These are phyloP conservation scores for Tokudaia muenninki DNA, from an alignment of 2,797 vertebrate genomes.

Conservation along the genomic window DNA sequence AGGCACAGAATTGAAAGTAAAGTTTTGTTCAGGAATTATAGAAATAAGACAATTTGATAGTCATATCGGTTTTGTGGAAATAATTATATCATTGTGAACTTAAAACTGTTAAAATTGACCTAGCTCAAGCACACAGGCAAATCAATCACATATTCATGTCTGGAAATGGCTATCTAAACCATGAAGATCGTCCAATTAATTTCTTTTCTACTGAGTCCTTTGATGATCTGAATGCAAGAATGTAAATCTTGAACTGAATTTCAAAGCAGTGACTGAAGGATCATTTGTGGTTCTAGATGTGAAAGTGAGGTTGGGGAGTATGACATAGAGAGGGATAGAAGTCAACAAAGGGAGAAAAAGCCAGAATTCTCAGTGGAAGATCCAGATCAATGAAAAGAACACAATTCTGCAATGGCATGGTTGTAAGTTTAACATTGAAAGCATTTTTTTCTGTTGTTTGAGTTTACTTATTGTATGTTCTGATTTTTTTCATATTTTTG, in stretches of 20 bases:
- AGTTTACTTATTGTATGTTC: slow-evolving; percentile 16
- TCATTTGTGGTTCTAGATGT: slow-evolving; percentile 40
- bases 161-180: neutral
- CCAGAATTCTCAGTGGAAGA: neutral
- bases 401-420: neutral
- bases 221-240: slow-evolving; percentile 26
- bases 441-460: neutral
- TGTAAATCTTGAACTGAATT: slow-evolving; percentile 53
- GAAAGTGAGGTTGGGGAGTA: neutral
- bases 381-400: neutral
- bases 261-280: slow-evolving; percentile 45
- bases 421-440: slow-evolving; percentile 35
- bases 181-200: slow-evolving; percentile 13
- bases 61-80: neutral
- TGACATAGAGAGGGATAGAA: neutral
- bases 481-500: neutral
- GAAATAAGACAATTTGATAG: slow-evolving; percentile 42
- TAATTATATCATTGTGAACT: neutral
- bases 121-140: neutral
- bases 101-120: neutral
- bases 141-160: slow-evolving; percentile 1
- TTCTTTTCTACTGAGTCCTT: slow-evolving; percentile 31
- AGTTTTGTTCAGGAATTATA: slow-evolving; percentile 21
- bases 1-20: neutral
- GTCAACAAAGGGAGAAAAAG: neutral